Percentiles rank a stretch among this genome's conserved stretches.
Evolutionary conservation across 64 coral and sea anemone species (phyloP).

Genomic region (Stylophora pistillata): DNA sequence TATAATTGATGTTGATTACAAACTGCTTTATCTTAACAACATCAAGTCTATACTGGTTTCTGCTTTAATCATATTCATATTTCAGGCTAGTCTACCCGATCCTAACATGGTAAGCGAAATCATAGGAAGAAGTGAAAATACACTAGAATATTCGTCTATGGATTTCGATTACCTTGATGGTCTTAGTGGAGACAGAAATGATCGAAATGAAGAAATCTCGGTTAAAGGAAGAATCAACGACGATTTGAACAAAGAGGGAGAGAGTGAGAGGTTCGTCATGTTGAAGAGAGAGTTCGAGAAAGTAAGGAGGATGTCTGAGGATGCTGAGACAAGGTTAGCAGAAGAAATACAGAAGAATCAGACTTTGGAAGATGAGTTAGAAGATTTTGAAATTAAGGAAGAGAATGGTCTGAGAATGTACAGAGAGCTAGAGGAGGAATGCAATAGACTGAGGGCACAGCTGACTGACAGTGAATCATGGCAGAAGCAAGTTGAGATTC

Average conservation of each 20-base stretch:
- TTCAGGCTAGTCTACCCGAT: not conserved
- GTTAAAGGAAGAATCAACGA: not conserved
- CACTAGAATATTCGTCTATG: not conserved
- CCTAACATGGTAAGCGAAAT: constrained; percentile 1
- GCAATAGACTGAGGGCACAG: constrained; percentile 3
- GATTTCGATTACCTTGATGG: not conserved
- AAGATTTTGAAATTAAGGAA: constrained; percentile 28
- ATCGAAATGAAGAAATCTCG: not conserved
- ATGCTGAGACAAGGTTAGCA: not conserved
- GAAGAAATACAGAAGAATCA: constrained; percentile 8
- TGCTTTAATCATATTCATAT: constrained; percentile 18
- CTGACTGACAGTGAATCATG: not conserved
- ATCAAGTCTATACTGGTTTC: not conserved
- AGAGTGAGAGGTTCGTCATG: not conserved
- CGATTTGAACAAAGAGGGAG: not conserved
- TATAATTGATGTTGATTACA: not conserved
- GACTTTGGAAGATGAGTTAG: not conserved
- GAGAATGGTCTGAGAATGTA: constrained; percentile 12
- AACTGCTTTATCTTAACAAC: not conserved
- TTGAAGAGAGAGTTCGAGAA: constrained; percentile 1
- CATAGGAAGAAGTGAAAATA: not conserved
- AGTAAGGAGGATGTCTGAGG: not conserved
- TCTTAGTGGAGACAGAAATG: not conserved
- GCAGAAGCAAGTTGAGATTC: not conserved
- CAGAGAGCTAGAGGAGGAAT: constrained; percentile 17